These are phyloP conservation scores for Prunella fulvescens DNA, from an alignment of 2,113 vertebrate genomes.

Conservation along the genomic window DNA sequence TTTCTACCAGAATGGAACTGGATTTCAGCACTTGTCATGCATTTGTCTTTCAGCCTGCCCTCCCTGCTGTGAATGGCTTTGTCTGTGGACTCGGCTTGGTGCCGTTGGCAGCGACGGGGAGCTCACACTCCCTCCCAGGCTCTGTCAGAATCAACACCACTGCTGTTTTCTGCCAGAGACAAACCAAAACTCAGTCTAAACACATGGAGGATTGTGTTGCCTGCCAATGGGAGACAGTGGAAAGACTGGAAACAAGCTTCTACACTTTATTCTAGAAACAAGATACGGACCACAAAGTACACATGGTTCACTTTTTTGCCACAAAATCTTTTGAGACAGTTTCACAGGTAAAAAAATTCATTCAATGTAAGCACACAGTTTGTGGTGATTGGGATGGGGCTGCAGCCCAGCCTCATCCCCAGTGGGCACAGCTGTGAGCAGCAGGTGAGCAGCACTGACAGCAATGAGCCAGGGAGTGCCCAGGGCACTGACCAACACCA, in stretches of 20 bases:
- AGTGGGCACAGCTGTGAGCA: neutral
- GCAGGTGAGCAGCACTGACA: neutral
- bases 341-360: constrained; percentile 66
- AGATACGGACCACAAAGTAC: constrained; percentile 71
- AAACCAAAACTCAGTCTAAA: neutral
- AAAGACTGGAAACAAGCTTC: constrained; percentile 19
- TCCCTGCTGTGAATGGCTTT: constrained; percentile 43
- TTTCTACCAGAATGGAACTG: neutral
- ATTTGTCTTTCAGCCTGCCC: constrained; percentile 22
- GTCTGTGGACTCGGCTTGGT: constrained; percentile 59
- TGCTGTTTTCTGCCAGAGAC: constrained; percentile 20
- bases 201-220: constrained; percentile 61
- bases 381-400: neutral
- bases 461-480: neutral
- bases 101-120: constrained; percentile 20
- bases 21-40: neutral
- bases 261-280: constrained; percentile 55
- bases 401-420: neutral
- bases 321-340: constrained; percentile 72
- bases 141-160: constrained; percentile 53
- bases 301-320: constrained; percentile 75
- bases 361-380: neutral
- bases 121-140: neutral
- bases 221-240: constrained; percentile 45
- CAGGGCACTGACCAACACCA: neutral